phyloP scores from a whole-genome alignment of 1,140 invertebrate genomes.

The Archivesica marissinica region DNA sequence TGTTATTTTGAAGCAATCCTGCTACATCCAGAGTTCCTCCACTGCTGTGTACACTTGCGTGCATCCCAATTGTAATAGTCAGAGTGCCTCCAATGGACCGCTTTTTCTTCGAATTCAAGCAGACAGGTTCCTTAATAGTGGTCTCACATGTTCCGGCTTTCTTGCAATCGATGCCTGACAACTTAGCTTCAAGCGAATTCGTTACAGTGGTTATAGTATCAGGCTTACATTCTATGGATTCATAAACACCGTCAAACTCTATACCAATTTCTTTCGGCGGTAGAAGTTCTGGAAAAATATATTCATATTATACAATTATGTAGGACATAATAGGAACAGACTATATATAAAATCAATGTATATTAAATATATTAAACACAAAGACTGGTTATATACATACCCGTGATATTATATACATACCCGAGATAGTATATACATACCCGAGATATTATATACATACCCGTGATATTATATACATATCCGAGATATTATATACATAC shows the following conservation, averaged over 20 bases:
- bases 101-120: background rate
- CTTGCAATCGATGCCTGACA: background rate
- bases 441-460: too few relatives aligned
- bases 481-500: too few relatives aligned
- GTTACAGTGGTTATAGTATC: background rate
- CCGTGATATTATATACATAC: too few relatives aligned
- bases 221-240: background rate
- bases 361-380: too few relatives aligned
- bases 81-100: background rate
- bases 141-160: constrained; percentile 12
- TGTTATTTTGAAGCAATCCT: background rate
- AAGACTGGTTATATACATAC: too few relatives aligned
- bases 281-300: background rate
- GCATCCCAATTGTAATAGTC: background rate
- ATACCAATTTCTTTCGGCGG: background rate
- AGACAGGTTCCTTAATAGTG: background rate
- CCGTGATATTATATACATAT: too few relatives aligned
- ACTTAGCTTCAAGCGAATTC: background rate
- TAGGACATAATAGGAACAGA: background rate
- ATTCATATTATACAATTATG: background rate
- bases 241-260: constrained; percentile 5
- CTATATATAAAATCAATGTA: too few relatives aligned
- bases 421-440: too few relatives aligned
- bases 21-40: background rate
- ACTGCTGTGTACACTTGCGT: background rate